A percentile compares a stretch with the other conserved stretches of the same genome.
Evolutionary conservation across 2,797 vertebrate genomes (phyloP).

Genomic region (Gymnoscopelus braueri): DNA sequence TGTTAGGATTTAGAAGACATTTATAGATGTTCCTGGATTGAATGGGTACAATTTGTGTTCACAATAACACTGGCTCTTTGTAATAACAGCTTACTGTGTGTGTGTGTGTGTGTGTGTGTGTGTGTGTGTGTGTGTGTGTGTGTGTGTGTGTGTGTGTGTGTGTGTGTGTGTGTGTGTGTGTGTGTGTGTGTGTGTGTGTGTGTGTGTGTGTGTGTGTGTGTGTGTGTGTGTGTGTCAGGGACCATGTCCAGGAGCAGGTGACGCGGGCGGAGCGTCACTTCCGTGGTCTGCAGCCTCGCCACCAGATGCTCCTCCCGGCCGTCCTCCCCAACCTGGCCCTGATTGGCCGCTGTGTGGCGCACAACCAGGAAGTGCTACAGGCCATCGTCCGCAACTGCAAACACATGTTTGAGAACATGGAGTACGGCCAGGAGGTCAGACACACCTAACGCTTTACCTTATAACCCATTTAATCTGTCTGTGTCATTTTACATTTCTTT

Average conservation of each 20-base stretch:
- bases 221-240: slow-evolving; percentile 76
- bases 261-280: slow-evolving; percentile 94
- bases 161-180: background rate
- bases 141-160: background rate
- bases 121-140: too few species aligned
- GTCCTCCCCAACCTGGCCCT: slow-evolving; percentile 88
- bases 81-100: too few species aligned
- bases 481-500: too few species aligned
- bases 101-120: too few species aligned
- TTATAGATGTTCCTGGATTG: too few species aligned
- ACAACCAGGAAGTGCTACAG: slow-evolving; percentile 94
- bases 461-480: too few species aligned
- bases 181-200: too few species aligned
- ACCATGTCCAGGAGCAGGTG: slow-evolving; percentile 92
- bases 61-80: background rate
- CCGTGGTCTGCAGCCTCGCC: slow-evolving; percentile 86
- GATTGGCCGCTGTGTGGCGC: slow-evolving; percentile 91
- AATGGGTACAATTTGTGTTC: too few species aligned
- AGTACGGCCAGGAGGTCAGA: slow-evolving; percentile 92
- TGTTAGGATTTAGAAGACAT: too few species aligned
- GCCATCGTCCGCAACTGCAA: slow-evolving; percentile 93
- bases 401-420: slow-evolving; percentile 99
- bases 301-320: slow-evolving; percentile 89
- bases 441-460: slow-evolving; percentile 37
- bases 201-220: background rate